Evolutionary conservation across 2,113 vertebrate genomes (phyloP), one percentile per base, ranked within the genome.

Genomic region (Lucifuga dentata): DNA sequence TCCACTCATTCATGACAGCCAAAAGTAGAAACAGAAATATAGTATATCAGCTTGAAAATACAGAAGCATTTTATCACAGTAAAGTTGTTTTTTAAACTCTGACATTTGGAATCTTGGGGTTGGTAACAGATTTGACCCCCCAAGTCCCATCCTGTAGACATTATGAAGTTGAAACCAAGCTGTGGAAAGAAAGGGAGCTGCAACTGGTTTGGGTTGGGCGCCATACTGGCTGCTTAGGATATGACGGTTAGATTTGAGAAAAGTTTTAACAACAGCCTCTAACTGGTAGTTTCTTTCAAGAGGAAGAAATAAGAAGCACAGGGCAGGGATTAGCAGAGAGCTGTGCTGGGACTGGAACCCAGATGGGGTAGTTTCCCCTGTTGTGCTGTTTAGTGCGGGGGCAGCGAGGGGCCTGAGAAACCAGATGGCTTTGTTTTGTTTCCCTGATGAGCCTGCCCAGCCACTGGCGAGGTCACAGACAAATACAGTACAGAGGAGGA

Each of bases 401-500:
- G 91, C 89, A 90, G 48, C 11, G 21, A 11, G 75, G 92, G 92
- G 91, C 92, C 91, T 94, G 91, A 94, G 92, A 94, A 94, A 92
- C 90, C 93, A 94, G 93, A 94, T 94, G 93, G 91, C 87, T 94
- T 90, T 91, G 91, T 89, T 92, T 91, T 86, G 86, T 58, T 89
- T 90, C 77, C 81, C 84, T 17, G 73, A 90, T 71, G 81, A 86
- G 86, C 62, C 62, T 73, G 80, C 73, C 66, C 83, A 82, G 85
- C 78, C 84, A 73, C 86, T 75, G 72, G 84, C 71, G 63, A 90
- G 82, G 87, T 92, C 89, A 89, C 61, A 52, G 70, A 82, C 74
- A 81, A 86, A 87, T 80, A 83, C 76, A 71, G 82, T 69, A 69
- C 3, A 3, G 61, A 35, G 65, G 51, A 67, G 45, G 56, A 58